Percentiles rank a stretch among this genome's conserved stretches.
These are phyloP conservation scores for Scaptomyza pallida DNA, from an alignment of 1,140 invertebrate species.

Conservation along the genomic window DNA sequence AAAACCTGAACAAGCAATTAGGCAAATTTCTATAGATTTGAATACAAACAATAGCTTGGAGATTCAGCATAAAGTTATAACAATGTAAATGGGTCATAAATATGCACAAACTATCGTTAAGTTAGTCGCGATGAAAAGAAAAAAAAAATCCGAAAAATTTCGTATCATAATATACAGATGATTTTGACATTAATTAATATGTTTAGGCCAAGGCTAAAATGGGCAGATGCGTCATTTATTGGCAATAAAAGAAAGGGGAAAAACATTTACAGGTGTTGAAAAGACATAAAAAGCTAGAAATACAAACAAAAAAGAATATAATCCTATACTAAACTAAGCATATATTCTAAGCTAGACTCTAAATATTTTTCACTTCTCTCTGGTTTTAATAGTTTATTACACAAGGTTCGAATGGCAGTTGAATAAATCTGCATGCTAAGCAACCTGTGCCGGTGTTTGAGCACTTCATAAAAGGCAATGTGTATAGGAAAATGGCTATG, in stretches of 20 bases:
- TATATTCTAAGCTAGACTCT: too few species aligned
- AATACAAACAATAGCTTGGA: neutral
- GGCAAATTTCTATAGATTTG: conserved; percentile 1
- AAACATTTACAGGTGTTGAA: neutral
- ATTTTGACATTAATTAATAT: too few species aligned
- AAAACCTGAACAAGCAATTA: conserved; percentile 13
- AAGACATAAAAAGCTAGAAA: conserved; percentile 1
- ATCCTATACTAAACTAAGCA: too few species aligned
- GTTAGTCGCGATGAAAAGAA: too few species aligned
- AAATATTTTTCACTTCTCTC: too few species aligned
- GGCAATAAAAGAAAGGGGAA: neutral
- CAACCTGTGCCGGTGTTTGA: neutral
- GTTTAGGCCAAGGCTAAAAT: conserved; percentile 17
- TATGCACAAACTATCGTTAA: conserved; percentile 13
- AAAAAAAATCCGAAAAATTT: neutral
- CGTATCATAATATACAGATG: conserved; percentile 1
- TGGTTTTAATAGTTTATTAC: neutral
- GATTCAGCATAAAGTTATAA: conserved; percentile 6
- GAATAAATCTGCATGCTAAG: conserved; percentile 3
- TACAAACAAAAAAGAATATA: neutral
- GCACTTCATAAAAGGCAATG: conserved; percentile 10
- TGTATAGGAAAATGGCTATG: neutral
- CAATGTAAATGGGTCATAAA: conserved; percentile 17
- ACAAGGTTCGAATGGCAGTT: conserved; percentile 10
- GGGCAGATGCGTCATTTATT: conserved; percentile 2